Evolutionary conservation across 2,888 invertebrate species (phyloP).

Genomic region (Cosmorhoe ocellata): DNA sequence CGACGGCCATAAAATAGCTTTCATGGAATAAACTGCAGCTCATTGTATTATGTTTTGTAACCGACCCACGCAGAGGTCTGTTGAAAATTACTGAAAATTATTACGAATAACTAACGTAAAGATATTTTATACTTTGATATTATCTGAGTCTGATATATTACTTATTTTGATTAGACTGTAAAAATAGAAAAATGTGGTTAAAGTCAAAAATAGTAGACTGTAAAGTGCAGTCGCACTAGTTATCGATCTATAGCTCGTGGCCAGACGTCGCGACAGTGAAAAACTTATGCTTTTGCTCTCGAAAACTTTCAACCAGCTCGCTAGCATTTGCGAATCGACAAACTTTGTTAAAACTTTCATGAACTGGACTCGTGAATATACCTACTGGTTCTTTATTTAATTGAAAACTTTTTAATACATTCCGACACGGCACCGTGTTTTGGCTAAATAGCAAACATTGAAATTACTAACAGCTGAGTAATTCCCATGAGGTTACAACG

Average conservation of each 20-base stretch:
- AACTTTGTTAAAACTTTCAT: slow-evolving; percentile 41
- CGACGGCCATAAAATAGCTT: slow-evolving; percentile 38
- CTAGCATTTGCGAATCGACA: slow-evolving; percentile 41
- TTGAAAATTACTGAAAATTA: no score
- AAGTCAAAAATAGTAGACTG: no score
- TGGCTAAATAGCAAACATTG: slow-evolving; percentile 6
- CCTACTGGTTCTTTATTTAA: slow-evolving; percentile 24
- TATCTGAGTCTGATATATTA: no score
- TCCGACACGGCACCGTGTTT: slow-evolving; percentile 6
- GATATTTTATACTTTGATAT: no score
- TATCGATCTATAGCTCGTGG: slow-evolving; percentile 65
- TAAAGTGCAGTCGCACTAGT: slow-evolving; percentile 44
- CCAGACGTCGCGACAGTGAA: slow-evolving; percentile 62
- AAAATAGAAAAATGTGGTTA: no score
- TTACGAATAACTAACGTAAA: no score
- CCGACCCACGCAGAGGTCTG: slow-evolving; percentile 9
- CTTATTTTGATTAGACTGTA: no score
- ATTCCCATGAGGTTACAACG: background rate
- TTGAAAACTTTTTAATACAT: slow-evolving; percentile 19
- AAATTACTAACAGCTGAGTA: slow-evolving; percentile 16
- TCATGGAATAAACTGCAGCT: slow-evolving; percentile 26
- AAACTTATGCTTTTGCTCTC: slow-evolving; percentile 67
- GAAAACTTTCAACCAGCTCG: slow-evolving; percentile 45
- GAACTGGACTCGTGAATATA: slow-evolving; percentile 29
- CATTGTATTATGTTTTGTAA: slow-evolving; percentile 13